Evolutionary conservation across 2,888 invertebrate genomes (phyloP), one percentile per base, ranked within the genome.

Genomic region (Drosophila birchii): DNA sequence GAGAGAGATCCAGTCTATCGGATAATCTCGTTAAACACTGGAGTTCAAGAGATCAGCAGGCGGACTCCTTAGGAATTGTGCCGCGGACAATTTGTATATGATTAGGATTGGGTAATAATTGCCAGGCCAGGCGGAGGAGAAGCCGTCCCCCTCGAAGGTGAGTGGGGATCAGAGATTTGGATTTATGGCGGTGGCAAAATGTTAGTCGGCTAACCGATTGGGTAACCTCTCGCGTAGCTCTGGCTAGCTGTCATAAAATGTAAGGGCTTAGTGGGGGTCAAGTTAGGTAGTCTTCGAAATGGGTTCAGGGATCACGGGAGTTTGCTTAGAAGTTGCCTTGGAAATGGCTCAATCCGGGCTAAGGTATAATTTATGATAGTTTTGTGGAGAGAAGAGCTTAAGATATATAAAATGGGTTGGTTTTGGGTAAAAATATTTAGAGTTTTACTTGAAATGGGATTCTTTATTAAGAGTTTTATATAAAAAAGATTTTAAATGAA

Each of bases 31-130:
- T 51, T 56, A 63, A 82, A 67, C 80, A 68, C 55, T 61, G 62
- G 61, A 68, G 81, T 81, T 87, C 88, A 87, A 79, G 78, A 82
- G 88, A 85, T 82, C 81, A 87, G 32, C 26, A 5, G 45, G 45
- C 29, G 68, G 55, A 39, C 62, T 61, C 47, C 47, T 32, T 32
- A 34, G 34, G 16, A 51, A 34, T 16, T 34, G 51, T 51, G 51
- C 51, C 34, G 59, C 57, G 53, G 64, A 43, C 54, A 44, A 68
- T 49, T 60, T 54, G 47, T 61, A 43, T 47, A 41, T 71, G 71
- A 72, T 70, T 72, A 73, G 45, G 67, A 69, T 68, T 55, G 47
- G 39, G 70, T 55, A 55, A 69, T 55, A 64, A 64, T 64, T 47
- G 66, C 26, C 23, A 47, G 66, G 20, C 20, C n/a, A n/a, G 20